Conservation (phyloP, 2,888 invertebrate genomes). For the Stegana nigrithorax region DNA sequence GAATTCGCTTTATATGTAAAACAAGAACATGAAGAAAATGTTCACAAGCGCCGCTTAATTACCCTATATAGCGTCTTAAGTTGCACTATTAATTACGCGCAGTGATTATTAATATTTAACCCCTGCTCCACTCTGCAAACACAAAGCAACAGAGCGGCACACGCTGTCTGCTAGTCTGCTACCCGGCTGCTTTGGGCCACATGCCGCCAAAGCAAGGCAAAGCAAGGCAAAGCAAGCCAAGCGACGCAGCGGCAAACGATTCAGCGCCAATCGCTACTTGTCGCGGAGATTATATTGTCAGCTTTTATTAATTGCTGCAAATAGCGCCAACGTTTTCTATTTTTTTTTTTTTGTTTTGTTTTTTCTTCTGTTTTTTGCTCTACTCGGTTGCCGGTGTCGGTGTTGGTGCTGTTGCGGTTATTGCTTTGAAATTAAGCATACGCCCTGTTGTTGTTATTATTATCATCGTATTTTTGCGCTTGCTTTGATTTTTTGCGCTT, state of each 20-base stretch:
- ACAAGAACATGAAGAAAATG: no score
- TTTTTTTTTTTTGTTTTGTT: slow-evolving; percentile 16
- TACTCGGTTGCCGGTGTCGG: no score
- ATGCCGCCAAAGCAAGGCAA: no score
- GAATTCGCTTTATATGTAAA: no score
- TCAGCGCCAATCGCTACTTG: slow-evolving; percentile 49
- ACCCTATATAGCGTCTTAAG: slow-evolving; percentile 62
- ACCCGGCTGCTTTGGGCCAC: slow-evolving; percentile 3
- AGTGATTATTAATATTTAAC: slow-evolving; percentile 60
- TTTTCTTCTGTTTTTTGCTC: no score
- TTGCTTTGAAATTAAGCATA: slow-evolving; percentile 45
- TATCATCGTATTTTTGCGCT: slow-evolving; percentile 19
- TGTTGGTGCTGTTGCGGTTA: background rate
- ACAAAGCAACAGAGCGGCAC: no score
- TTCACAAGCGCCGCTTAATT: slow-evolving; percentile 60
- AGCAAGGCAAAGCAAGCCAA: no score
- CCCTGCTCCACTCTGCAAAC: no score
- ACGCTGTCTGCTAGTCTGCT: no score
- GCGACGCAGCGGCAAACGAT: slow-evolving; percentile 4
- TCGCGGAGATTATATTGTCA: slow-evolving; percentile 65
- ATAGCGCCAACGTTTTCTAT: slow-evolving; percentile 39
- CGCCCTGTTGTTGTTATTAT: slow-evolving; percentile 43
- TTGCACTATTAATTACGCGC: slow-evolving; percentile 63
- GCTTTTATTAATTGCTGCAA: slow-evolving; percentile 65
- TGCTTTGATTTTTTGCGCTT: slow-evolving; percentile 47